These are phyloP conservation scores for Arenaria interpres DNA, from an alignment of 2,113 vertebrate species.

Conservation along the genomic window DNA sequence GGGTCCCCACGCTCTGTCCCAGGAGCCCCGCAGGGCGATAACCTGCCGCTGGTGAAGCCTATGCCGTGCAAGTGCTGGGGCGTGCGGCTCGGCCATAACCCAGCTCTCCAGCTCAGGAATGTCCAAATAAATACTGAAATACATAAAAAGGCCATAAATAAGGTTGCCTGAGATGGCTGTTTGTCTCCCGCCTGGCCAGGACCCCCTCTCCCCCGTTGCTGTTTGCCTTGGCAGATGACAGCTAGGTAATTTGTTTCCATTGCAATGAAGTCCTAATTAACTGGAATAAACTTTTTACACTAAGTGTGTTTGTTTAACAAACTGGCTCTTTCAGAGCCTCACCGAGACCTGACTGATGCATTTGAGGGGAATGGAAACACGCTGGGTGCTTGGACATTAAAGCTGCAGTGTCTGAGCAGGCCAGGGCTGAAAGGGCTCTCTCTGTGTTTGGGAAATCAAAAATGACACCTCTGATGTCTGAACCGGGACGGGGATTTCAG, in stretches of 20 bases:
- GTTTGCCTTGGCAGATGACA: conserved; percentile 74
- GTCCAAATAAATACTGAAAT: conserved; percentile 69
- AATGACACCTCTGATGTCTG: conserved; percentile 71
- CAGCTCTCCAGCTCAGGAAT: conserved; percentile 58
- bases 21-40: not conserved
- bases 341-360: conserved; percentile 72
- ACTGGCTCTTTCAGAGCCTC: conserved; percentile 78
- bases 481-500: conserved; percentile 23
- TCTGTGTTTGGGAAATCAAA: conserved; percentile 69
- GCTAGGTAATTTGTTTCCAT: conserved; percentile 77
- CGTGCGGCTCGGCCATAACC: not conserved
- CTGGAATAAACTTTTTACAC: conserved; percentile 81
- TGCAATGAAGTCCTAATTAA: conserved; percentile 79
- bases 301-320: conserved; percentile 80
- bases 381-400: conserved; percentile 64
- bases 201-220: conserved; percentile 46
- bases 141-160: conserved; percentile 68
- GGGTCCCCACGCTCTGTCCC: not conserved
- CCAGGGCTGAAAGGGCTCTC: conserved; percentile 65
- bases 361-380: conserved; percentile 65
- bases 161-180: conserved; percentile 64
- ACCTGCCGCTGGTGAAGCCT: not conserved
- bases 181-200: conserved; percentile 46
- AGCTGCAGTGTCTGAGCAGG: conserved; percentile 68
- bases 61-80: not conserved